Evolutionary conservation across 2,113 vertebrate species (phyloP).

Genomic region (Gobio gobio): DNA sequence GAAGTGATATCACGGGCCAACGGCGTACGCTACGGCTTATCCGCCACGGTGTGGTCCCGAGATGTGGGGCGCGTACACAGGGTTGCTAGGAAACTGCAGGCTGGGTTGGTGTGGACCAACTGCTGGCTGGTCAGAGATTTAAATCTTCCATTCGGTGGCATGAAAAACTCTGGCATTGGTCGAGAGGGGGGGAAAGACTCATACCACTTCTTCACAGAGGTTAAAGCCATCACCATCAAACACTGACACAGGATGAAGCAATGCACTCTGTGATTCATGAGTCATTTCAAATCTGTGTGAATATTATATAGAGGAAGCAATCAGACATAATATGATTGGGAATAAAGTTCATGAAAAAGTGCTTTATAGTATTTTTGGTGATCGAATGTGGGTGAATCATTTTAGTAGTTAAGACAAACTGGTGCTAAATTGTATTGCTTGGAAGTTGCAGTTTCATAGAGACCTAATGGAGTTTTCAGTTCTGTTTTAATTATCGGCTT

Average conservation of each 20-base stretch:
- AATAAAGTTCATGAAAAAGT: constrained; percentile 15
- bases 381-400: neutral
- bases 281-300: neutral
- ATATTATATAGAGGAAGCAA: constrained; percentile 19
- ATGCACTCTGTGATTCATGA: neutral
- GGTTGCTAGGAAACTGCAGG: constrained; percentile 83
- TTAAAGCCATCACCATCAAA: constrained; percentile 92
- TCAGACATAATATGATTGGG: neutral
- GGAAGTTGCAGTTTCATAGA: neutral
- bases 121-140: constrained; percentile 96
- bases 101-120: constrained; percentile 95
- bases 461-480: neutral
- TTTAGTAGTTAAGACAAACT: neutral
- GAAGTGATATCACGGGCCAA: constrained; percentile 89
- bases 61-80: constrained; percentile 85
- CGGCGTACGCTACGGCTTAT: constrained; percentile 86
- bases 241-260: constrained; percentile 68
- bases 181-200: constrained; percentile 94
- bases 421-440: too few relatives aligned
- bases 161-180: constrained; percentile 93
- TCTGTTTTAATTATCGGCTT: neutral
- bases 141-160: constrained; percentile 95
- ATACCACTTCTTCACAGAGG: constrained; percentile 94
- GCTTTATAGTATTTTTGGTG: neutral
- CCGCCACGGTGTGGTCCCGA: constrained; percentile 88